phyloP scores from a whole-genome alignment of 2,797 vertebrate species.

The Euphonia xanthogaster region DNA sequence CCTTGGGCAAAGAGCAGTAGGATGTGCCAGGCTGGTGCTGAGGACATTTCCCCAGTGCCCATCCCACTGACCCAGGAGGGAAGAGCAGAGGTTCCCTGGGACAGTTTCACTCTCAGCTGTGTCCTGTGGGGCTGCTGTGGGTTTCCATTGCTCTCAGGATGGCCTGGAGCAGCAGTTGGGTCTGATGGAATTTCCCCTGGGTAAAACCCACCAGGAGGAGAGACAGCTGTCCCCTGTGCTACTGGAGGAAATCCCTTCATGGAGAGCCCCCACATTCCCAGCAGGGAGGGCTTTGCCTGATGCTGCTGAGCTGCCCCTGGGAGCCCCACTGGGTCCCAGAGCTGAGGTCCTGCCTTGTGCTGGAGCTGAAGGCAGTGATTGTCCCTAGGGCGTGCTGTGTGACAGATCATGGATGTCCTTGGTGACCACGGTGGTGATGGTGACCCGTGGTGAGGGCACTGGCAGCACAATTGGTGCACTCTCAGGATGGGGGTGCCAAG shows the following conservation, averaged over 20 bases:
- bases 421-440: background rate
- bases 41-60: fast-evolving
- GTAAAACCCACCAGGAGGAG: background rate
- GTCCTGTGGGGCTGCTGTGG: background rate
- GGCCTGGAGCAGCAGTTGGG: background rate
- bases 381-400: fast-evolving
- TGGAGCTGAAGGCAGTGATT: background rate
- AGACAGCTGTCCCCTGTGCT: background rate
- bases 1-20: background rate
- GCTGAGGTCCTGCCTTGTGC: background rate
- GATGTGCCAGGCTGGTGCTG: background rate
- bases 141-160: background rate
- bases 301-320: background rate
- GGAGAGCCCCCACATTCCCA: background rate
- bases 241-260: background rate
- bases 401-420: fast-evolving
- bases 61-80: background rate
- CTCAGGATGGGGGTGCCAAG: background rate
- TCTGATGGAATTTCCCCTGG: background rate
- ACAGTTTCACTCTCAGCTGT: fast-evolving
- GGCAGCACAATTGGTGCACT: background rate
- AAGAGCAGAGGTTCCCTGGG: background rate
- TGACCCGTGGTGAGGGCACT: background rate
- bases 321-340: fast-evolving
- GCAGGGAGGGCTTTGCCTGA: background rate